phyloP scores from a whole-genome alignment of 23 tunicate genomes.

The Halocynthia aurantium region DNA sequence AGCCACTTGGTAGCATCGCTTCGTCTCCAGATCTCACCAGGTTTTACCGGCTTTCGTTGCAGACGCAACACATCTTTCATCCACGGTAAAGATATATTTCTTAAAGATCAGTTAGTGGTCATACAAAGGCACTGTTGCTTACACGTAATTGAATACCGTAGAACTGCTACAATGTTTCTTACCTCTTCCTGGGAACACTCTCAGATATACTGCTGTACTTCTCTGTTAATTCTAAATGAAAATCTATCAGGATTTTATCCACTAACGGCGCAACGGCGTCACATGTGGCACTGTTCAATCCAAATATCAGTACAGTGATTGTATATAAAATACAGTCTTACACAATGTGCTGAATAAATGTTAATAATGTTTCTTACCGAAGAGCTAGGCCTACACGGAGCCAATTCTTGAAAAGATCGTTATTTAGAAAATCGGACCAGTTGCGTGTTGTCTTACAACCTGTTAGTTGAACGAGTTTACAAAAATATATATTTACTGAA shows the following conservation, averaged over 20 bases:
- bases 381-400: slow-evolving; percentile 49
- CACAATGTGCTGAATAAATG: background rate
- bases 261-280: slow-evolving; percentile 40
- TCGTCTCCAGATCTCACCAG: slow-evolving; percentile 28
- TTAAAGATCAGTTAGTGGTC: too few relatives aligned
- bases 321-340: too few relatives aligned
- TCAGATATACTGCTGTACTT: slow-evolving; percentile 7
- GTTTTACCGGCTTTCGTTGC: slow-evolving; percentile 29
- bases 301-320: background rate
- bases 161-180: slow-evolving; percentile 9
- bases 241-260: slow-evolving; percentile 32
- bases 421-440: slow-evolving; percentile 37
- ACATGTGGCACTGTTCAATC: slow-evolving; percentile 37
- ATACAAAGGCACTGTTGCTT: too few relatives aligned
- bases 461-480: slow-evolving; percentile 2
- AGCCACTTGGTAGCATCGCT: slow-evolving; percentile 58
- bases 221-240: slow-evolving; percentile 29
- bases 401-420: slow-evolving; percentile 63
- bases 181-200: slow-evolving; percentile 1
- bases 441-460: too few relatives aligned
- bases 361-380: slow-evolving; percentile 18
- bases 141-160: background rate
- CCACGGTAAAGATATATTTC: background rate
- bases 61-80: slow-evolving; percentile 34
- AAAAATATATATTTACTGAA: too few relatives aligned